A percentile compares a stretch with the other conserved stretches of the same genome.
These are phyloP conservation scores for Cydia fagiglandana DNA, from an alignment of 1,140 invertebrate genomes.

Conservation along the genomic window DNA sequence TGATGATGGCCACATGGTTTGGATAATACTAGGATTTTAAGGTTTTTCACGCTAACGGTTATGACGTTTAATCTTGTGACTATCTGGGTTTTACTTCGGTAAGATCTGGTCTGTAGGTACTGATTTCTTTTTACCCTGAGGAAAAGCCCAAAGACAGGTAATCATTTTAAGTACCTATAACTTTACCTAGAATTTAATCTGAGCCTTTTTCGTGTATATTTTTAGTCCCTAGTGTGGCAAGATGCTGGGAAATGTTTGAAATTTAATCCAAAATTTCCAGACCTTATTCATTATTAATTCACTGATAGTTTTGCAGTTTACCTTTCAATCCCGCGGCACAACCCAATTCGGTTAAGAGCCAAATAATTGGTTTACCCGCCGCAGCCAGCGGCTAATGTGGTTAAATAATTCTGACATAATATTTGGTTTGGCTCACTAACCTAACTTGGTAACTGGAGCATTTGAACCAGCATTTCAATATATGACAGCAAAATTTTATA, in stretches of 20 bases:
- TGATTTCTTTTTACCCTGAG: too few species aligned
- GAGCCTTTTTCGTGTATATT: too few species aligned
- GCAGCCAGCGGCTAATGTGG: neutral
- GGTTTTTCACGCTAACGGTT: neutral
- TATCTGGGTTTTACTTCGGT: too few species aligned
- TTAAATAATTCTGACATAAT: constrained; percentile 25
- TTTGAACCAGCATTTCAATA: neutral
- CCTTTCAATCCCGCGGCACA: constrained; percentile 6
- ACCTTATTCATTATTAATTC: neutral
- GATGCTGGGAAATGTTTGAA: too few species aligned
- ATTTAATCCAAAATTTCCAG: too few species aligned
- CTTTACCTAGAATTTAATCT: too few species aligned
- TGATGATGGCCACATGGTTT: neutral
- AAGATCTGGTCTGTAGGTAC: too few species aligned
- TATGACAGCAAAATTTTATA: too few species aligned
- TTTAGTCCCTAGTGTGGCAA: too few species aligned
- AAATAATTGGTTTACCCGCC: constrained; percentile 17
- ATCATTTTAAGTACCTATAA: too few species aligned
- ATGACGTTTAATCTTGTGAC: neutral
- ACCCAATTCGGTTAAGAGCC: constrained; percentile 13
- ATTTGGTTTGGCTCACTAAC: neutral
- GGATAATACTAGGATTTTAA: neutral
- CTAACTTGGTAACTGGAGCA: neutral
- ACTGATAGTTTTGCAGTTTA: neutral
- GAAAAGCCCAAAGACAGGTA: too few species aligned